Conservation (phyloP, 1,140 invertebrate genomes). For the Drosophila rhopaloa region DNA sequence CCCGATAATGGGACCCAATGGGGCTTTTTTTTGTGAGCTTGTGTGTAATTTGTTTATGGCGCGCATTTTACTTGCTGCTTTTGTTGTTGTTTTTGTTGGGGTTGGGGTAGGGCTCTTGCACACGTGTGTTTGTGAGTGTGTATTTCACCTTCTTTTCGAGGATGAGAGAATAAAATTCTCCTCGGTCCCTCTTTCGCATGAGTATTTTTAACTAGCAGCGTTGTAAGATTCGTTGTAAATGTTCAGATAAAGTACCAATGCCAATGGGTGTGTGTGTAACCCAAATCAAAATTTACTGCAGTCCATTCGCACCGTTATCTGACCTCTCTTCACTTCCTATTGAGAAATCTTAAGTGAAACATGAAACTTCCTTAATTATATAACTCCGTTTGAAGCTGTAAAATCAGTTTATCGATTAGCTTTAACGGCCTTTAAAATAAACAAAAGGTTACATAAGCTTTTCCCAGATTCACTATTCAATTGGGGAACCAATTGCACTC, state of each 20-base stretch:
- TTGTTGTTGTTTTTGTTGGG: slow-evolving; percentile 40
- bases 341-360: slow-evolving; percentile 26
- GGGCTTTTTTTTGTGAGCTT: slow-evolving; percentile 20
- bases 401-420: slow-evolving; percentile 12
- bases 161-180: slow-evolving; percentile 32
- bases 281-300: slow-evolving; percentile 37
- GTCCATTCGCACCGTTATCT: slow-evolving; percentile 37
- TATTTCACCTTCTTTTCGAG: slow-evolving; percentile 26
- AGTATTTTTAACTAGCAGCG: slow-evolving; percentile 44
- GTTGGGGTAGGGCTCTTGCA: slow-evolving; percentile 52
- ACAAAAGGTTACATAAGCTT: slow-evolving; percentile 60
- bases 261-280: slow-evolving; percentile 33
- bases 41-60: slow-evolving; percentile 74
- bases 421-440: slow-evolving; percentile 19
- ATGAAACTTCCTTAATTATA: slow-evolving; percentile 26
- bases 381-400: slow-evolving; percentile 5
- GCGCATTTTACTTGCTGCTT: slow-evolving; percentile 53
- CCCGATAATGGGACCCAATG: slow-evolving; percentile 10
- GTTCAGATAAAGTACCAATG: slow-evolving; percentile 7
- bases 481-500: slow-evolving; percentile 49
- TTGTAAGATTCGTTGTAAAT: slow-evolving; percentile 31
- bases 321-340: slow-evolving; percentile 19
- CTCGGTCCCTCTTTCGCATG: slow-evolving; percentile 12
- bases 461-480: slow-evolving; percentile 43
- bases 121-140: not conserved